Base-by-base conservation (phyloP, 2,888 invertebrate species). In the Heteromurus nitidus region DNA sequence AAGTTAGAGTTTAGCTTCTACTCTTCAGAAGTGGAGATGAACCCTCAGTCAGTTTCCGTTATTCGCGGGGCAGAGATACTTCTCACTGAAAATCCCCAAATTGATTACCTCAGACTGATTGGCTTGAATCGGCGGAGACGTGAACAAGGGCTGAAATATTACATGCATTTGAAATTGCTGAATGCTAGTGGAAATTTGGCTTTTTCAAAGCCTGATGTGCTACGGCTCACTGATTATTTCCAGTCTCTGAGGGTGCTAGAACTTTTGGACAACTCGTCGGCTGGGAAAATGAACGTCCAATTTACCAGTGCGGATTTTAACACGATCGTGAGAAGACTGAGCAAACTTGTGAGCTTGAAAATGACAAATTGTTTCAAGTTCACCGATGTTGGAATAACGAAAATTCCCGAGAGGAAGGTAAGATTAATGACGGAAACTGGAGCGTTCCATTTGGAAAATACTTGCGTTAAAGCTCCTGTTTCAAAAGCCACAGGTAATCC, bases 261-360 rank as follows among this genome's bases (percentile, higher is more conserved):
- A 18, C 28, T 79, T 42, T 16, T 79, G 30, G 69, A 79, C 18
- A 64, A 62, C 11, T 79, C 70, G 11, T 7, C 26, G 18, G 50
- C 31, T 53, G 64, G 64, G 2, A 79, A 36, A 36, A 18, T 79
- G 11, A 42, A 47, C n/a, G 30, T 70, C 0, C 62, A 70, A 16
- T 79, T 79, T 70, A 79, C 62, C 5, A 70, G 47, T 24, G 18
- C n/a, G 2, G 77, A 79, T 30, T 79, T 79, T n/a, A 70, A 79
- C 31, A 24, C n/a, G 2, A 69, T 79, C 28, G 24, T 79, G 2
- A 42, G 3, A 16, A 53, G 31, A 2, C 13, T 79, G 70, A 16
- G 13, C 1, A 70, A 26, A 16, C 42, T 79, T 0, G 64, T 79
- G 20, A 79, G 77, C 42, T 44, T 79, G 22, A 79, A 79, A 64